These are phyloP conservation scores for Cyprinella venusta DNA, from an alignment of 2,797 vertebrate genomes.

Conservation along the genomic window DNA sequence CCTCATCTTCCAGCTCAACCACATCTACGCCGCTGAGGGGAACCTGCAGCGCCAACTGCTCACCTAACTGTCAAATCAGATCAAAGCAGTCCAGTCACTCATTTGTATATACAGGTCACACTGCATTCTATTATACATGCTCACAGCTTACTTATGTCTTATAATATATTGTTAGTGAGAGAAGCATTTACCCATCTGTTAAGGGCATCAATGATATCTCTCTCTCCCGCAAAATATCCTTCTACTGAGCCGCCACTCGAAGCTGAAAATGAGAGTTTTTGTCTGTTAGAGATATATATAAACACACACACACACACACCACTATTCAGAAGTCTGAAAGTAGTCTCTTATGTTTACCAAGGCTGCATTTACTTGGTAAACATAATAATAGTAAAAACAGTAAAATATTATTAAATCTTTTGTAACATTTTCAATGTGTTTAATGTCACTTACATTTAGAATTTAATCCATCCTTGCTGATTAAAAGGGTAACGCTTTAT, in stretches of 20 bases:
- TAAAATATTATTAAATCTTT: not conserved
- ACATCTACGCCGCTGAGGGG: constrained; percentile 87
- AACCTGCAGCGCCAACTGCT: constrained; percentile 84
- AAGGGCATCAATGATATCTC: constrained; percentile 84
- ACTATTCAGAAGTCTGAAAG: not conserved
- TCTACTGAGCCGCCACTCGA: constrained; percentile 70
- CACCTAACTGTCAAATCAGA: constrained; percentile 81
- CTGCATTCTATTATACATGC: not conserved
- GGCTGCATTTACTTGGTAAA: not conserved
- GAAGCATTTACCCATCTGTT: constrained; percentile 88
- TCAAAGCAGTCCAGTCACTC: not conserved
- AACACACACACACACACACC: too few species aligned
- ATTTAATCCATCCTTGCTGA: too few species aligned
- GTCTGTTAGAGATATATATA: not conserved
- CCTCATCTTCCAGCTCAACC: constrained; percentile 92
- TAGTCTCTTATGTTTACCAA: too few species aligned
- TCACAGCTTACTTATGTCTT: not conserved
- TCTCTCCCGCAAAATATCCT: constrained; percentile 74
- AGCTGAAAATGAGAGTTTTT: constrained; percentile 55
- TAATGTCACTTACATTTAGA: not conserved
- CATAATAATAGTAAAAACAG: not conserved
- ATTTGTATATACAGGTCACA: not conserved
- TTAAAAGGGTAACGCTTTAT: not conserved
- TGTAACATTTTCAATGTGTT: not conserved
- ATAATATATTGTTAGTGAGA: not conserved